Evolutionary conservation across 1,140 invertebrate species (phyloP), one percentile per base, ranked within the genome.

Genomic region (Drosophila tristis): DNA sequence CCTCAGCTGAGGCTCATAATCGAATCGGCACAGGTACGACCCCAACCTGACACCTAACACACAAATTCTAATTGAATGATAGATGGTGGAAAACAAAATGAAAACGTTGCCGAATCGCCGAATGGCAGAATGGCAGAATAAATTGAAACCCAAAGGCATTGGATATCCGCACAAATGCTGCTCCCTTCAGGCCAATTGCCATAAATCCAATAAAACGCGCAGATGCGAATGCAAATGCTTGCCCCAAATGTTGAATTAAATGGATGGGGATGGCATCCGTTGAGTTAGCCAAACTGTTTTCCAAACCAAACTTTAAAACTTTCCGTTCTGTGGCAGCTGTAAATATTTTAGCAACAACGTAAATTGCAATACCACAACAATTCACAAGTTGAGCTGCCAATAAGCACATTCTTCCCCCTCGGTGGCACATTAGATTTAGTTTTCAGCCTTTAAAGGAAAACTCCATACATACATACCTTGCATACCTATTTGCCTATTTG

Each of bases 201-300:
- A 82, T 78, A 81, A 81, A 82, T 81, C 60, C 76, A 63, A 82
- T 81, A 74, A 78, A 74, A 48, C 56, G 35, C 64, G 35, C 68
- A 82, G 78, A 82, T 82, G 79, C 70, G 78, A 81, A 81, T 81
- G 48, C 79, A 59, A 61, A 7, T 60, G 56, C 35, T 61, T 51
- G 16, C 29, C 43, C 23, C 25, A 39, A 39, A 39, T 13, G 35
- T 11, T 4, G 23, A 4, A 25, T 25, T 25, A 3, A 20, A 20
- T 20, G 44, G 7, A 64, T 50, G 42, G 9, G 54, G 26, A 35
- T 55, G 63, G 48, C 66, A 60, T 63, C 80, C 57, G 66, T 57
- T 63, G 60, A 66, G 54, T 49, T 67, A 45, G 48, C 45, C 23
- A 4, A 59, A 44, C 23, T 39, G 35, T 42, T 47, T 53, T 50